These are phyloP conservation scores for Dipodomys ordii DNA, from an alignment of 2,113 vertebrate genomes.

Conservation along the genomic window DNA sequence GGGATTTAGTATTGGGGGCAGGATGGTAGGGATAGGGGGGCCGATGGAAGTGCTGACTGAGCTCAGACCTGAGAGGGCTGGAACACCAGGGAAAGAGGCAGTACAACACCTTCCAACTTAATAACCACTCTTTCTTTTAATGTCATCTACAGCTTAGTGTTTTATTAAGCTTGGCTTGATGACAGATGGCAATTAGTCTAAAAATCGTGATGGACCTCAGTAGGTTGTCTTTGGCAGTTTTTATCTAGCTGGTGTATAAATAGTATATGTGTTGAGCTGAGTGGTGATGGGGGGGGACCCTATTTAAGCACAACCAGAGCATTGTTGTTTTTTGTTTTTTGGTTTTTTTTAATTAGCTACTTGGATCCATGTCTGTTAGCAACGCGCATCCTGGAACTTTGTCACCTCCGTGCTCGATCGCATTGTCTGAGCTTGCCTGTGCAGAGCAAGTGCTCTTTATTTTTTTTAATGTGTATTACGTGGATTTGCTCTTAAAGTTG, in stretches of 20 bases:
- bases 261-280: not conserved
- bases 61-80: not conserved
- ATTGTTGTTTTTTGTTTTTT: not conserved
- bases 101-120: not conserved
- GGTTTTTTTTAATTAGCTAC: not conserved
- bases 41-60: too few species aligned
- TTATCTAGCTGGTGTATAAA: not conserved
- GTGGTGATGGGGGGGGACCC: not conserved
- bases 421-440: conserved; percentile 75
- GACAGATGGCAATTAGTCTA: conserved; percentile 60
- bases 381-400: conserved; percentile 59
- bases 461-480: conserved; percentile 70
- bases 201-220: conserved; percentile 15
- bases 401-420: conserved; percentile 43
- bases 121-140: not conserved
- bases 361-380: conserved; percentile 31
- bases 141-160: not conserved
- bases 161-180: conserved; percentile 59
- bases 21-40: not conserved
- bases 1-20: not conserved
- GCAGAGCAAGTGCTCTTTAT: conserved; percentile 72
- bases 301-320: not conserved
- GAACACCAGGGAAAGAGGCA: not conserved
- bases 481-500: conserved; percentile 65
- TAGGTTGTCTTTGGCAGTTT: conserved; percentile 1